Percentiles rank a stretch among this genome's conserved stretches.
These are phyloP conservation scores for Pangasius djambal DNA, from an alignment of 2,797 vertebrate species.

Conservation along the genomic window DNA sequence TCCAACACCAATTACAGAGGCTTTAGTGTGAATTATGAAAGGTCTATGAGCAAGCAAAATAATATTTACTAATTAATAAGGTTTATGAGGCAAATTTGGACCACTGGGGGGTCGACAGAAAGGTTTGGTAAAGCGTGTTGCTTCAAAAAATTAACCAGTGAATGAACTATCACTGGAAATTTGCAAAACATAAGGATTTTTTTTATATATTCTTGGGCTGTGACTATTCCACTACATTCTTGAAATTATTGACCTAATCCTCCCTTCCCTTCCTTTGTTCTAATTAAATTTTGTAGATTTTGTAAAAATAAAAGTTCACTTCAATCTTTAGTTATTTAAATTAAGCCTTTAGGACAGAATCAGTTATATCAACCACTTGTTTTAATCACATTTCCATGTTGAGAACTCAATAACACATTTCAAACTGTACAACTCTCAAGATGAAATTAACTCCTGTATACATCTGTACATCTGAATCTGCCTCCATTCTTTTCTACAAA, in stretches of 20 bases:
- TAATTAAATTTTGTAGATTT: not conserved
- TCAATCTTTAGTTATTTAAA: not conserved
- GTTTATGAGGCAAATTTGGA: not conserved
- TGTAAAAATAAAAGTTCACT: not conserved
- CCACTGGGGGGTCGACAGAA: not conserved
- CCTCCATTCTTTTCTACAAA: not conserved
- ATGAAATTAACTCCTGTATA: not conserved
- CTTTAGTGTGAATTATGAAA: not conserved
- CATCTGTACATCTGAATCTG: not conserved
- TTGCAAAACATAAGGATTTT: not conserved
- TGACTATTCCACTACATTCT: not conserved
- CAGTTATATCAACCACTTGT: not conserved
- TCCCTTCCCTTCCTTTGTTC: not conserved
- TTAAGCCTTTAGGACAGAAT: not conserved
- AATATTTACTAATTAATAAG: not conserved
- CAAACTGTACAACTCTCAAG: too few species aligned
- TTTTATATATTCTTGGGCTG: not conserved
- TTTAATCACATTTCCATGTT: not conserved
- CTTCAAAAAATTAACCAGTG: not conserved
- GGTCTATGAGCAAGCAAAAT: not conserved
- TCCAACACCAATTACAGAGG: not conserved
- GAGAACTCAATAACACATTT: not conserved
- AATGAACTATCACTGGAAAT: not conserved
- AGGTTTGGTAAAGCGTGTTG: not conserved
- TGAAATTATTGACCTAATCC: not conserved